These are phyloP conservation scores for Ophraella communa DNA, from an alignment of 2,888 invertebrate species.

Conservation along the genomic window DNA sequence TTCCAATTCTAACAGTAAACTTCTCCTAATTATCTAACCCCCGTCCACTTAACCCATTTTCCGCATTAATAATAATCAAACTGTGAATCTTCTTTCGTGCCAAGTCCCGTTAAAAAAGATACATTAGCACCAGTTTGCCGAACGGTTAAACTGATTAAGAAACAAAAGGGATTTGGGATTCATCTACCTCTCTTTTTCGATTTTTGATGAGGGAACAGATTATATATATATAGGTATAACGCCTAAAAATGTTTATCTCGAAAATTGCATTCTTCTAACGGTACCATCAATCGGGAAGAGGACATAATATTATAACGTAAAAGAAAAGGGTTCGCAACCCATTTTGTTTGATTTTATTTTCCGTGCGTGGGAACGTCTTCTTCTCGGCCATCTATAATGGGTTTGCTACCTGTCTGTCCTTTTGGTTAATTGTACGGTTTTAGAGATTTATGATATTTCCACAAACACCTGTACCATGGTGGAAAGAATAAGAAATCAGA, in stretches of 20 bases:
- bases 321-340: constrained; percentile 38
- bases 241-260: constrained; percentile 26
- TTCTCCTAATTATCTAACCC: too few species aligned
- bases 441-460: constrained; percentile 22
- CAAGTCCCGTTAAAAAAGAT: neutral
- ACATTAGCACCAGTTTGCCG: neutral
- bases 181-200: constrained; percentile 22
- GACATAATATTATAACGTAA: too few species aligned
- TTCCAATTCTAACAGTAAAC: too few species aligned
- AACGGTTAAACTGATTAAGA: constrained; percentile 1
- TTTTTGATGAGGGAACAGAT: constrained; percentile 26
- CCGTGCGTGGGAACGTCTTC: constrained; percentile 33
- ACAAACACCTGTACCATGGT: constrained; percentile 20
- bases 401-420: constrained; percentile 33
- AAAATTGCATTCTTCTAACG: constrained; percentile 35
- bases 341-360: constrained; percentile 34
- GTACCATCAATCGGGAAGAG: constrained; percentile 9
- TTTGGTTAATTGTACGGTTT: constrained; percentile 28
- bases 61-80: neutral
- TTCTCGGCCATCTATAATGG: neutral
- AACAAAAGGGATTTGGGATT: constrained; percentile 22
- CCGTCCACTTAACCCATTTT: neutral
- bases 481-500: neutral
- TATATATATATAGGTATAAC: too few species aligned
- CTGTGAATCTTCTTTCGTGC: neutral